A percentile compares a stretch with the other conserved stretches of the same genome.
phyloP scores from a whole-genome alignment of 2,797 vertebrate genomes.

The Myotis findleyi region DNA sequence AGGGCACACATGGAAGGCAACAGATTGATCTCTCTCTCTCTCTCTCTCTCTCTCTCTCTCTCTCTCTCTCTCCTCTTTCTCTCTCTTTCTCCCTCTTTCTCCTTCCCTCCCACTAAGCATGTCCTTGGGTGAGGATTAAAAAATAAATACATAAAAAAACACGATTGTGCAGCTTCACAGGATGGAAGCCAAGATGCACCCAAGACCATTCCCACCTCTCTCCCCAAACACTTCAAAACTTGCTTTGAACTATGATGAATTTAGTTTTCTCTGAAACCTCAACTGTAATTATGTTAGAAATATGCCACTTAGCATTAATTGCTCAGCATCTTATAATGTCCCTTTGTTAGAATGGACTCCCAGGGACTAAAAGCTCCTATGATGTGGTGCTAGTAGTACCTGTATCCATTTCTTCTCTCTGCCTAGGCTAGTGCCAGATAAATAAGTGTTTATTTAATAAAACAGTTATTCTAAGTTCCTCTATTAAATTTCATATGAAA shows the following conservation, averaged over 20 bases:
- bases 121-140: neutral
- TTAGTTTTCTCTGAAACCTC: constrained; percentile 45
- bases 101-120: neutral
- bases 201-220: neutral
- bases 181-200: neutral
- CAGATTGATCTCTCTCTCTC: neutral
- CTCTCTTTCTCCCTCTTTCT: no score
- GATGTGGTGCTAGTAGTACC: neutral
- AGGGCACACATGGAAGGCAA: neutral
- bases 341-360: neutral
- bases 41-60: no score
- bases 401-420: neutral
- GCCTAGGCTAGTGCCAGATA: neutral
- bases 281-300: constrained; percentile 21
- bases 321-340: neutral
- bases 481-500: neutral
- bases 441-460: neutral
- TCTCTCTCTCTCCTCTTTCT: no score
- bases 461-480: neutral
- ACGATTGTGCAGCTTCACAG: neutral
- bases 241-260: neutral
- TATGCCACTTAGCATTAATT: constrained; percentile 20
- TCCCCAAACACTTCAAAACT: constrained; percentile 25
- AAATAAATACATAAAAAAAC: neutral
- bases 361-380: neutral